A percentile compares a stretch with the other conserved stretches of the same genome.
Conservation (phyloP, 2,797 vertebrate genomes). For the Alcedo quadribrachys region DNA sequence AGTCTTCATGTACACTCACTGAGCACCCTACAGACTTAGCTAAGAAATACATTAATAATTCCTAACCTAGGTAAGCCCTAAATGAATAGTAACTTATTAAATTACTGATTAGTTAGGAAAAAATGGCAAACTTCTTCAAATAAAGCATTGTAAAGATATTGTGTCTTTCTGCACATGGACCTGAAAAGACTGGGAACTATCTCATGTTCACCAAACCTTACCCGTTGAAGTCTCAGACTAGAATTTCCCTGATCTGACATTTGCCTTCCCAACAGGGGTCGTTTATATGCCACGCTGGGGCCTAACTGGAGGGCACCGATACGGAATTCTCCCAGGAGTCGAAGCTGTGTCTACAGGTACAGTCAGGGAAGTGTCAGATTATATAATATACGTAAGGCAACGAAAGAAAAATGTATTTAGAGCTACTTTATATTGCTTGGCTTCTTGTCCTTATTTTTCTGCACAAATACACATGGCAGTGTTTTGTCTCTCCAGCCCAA, state of each 20-base stretch:
- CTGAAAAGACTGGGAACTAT: background rate
- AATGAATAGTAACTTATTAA: background rate
- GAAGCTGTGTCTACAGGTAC: slow-evolving; percentile 94
- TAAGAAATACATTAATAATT: slow-evolving; percentile 16
- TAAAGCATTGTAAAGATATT: background rate
- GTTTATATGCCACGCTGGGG: slow-evolving; percentile 94
- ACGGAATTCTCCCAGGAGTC: slow-evolving; percentile 90
- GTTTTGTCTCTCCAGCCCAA: slow-evolving; percentile 73
- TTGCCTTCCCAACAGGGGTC: slow-evolving; percentile 89
- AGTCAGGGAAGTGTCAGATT: background rate
- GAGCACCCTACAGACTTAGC: slow-evolving; percentile 22
- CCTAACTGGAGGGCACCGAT: slow-evolving; percentile 95
- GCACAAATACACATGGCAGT: background rate
- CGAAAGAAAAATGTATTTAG: background rate
- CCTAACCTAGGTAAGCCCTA: background rate
- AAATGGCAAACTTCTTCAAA: background rate
- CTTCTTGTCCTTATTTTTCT: background rate
- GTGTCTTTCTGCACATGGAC: background rate
- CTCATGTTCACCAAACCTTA: background rate
- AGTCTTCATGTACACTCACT: slow-evolving; percentile 42
- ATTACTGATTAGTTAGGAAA: slow-evolving; percentile 8
- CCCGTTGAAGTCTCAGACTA: background rate
- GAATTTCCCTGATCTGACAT: slow-evolving; percentile 50
- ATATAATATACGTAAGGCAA: background rate
- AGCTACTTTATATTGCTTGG: background rate